Base-by-base conservation (phyloP, 2,113 vertebrate genomes). In the Nothoprocta perdicaria region DNA sequence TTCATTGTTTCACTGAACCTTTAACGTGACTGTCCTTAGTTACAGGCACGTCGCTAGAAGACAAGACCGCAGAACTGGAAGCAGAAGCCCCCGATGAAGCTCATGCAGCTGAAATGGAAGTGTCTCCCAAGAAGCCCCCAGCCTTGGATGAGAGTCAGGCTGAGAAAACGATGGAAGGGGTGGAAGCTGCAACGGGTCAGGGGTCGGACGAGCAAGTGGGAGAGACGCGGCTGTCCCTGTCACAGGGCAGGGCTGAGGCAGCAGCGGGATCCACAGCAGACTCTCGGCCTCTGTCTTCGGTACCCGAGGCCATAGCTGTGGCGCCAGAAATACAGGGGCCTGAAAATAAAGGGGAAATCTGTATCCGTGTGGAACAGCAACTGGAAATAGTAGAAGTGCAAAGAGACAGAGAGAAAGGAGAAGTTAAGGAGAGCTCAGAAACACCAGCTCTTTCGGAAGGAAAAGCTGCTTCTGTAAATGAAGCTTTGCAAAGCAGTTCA, bases 141-240 rank as follows among this genome's bases (percentile, higher is more conserved):
- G 43, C 87, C 68, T 72, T 82, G 92, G 93, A 86, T 74, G 91
- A 94, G 67, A 78, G 83, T 83, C 95, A 92, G 60, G 79, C 71
- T 57, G 95, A 96, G 83, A 94, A 86, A 33, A 81, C 84, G 89
- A 84, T 95, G 80, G 98, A 98, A 93, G 92, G 68, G 15, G 67
- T 53, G 26, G 52, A 89, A 33, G 74, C 93, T 71, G 86, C 65
- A 31, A 13, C 60, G 6, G 96, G 92, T 24, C 92, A 97, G 95
- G 93, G 95, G 60, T 71, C 93, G 89, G 96, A 96, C 92, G 98
- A 94, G 96, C 97, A 97, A 92, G 97, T 97, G 96, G 97, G 96
- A 89, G 97, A 96, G 77, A 91, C 91, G 57, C 94, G 95, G 73
- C 84, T 89, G 80, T 22, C 48, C 22, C 48, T 48, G 21, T 95